Conservation (phyloP, 2,888 invertebrate species). For the Trichopoda pennipes region DNA sequence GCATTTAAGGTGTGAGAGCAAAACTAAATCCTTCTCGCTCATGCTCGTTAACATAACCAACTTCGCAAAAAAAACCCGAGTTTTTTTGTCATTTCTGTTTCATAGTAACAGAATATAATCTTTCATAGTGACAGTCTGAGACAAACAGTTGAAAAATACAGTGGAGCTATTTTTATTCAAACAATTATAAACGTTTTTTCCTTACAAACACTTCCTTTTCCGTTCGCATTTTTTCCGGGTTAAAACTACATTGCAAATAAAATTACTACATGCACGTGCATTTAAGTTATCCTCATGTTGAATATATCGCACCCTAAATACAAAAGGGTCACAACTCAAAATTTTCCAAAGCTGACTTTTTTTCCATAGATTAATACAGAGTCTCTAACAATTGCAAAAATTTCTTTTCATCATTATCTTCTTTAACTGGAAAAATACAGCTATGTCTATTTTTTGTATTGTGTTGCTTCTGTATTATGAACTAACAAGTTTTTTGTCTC, state of each 20-base stretch:
- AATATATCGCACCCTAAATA: no score
- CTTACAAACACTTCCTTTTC: constrained; percentile 58
- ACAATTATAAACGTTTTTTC: constrained; percentile 44
- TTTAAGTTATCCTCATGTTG: neutral
- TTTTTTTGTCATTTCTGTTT: neutral
- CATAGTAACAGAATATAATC: constrained; percentile 8
- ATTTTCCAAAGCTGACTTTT: no score
- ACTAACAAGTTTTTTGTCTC: no score
- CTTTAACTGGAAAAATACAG: no score
- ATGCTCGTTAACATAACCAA: neutral
- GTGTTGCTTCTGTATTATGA: no score
- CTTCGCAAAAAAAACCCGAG: neutral
- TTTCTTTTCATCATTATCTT: no score
- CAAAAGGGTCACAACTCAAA: no score
- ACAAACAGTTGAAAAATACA: constrained; percentile 1
- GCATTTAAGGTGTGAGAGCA: neutral
- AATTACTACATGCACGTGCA: neutral
- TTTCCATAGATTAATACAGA: no score
- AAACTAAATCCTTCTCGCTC: constrained; percentile 12
- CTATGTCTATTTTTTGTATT: no score
- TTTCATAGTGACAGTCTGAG: neutral
- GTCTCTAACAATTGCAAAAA: no score
- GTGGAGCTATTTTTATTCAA: neutral
- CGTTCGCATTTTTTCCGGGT: constrained; percentile 11
- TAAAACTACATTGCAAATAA: constrained; percentile 14